Conservation (phyloP, 2,888 invertebrate genomes). For the Mechanitis mazaeus region DNA sequence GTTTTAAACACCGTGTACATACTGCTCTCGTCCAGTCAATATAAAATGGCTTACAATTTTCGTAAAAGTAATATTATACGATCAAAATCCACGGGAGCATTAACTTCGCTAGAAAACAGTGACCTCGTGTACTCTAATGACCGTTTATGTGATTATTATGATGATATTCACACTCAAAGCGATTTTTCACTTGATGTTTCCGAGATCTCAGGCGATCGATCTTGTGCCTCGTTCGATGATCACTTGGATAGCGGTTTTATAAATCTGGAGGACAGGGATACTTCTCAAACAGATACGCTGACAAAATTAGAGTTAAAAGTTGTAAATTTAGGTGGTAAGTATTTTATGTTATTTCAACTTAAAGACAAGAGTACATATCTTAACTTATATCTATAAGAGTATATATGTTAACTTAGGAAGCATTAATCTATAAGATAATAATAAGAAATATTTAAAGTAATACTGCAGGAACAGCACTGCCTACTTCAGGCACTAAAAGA, state of each 20-base stretch:
- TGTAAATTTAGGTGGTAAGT: slow-evolving; percentile 50
- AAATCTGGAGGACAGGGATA: slow-evolving; percentile 13
- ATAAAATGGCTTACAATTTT: slow-evolving; percentile 9
- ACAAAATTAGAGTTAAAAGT: slow-evolving; percentile 50
- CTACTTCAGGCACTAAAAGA: slow-evolving; percentile 46
- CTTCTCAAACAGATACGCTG: slow-evolving; percentile 29
- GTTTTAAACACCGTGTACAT: no score
- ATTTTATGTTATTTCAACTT: neutral
- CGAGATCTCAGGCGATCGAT: slow-evolving; percentile 16
- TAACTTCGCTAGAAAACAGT: slow-evolving; percentile 9
- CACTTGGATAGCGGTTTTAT: slow-evolving; percentile 38
- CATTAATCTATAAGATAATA: no score
- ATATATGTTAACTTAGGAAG: neutral
- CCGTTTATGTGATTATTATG: slow-evolving; percentile 21
- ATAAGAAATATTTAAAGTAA: slow-evolving; percentile 35
- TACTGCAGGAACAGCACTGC: slow-evolving; percentile 51
- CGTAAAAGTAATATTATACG: slow-evolving; percentile 14
- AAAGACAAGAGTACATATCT: neutral
- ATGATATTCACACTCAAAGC: slow-evolving; percentile 11
- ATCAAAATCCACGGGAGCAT: slow-evolving; percentile 28
- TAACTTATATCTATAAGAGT: no score
- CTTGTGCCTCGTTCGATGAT: slow-evolving; percentile 33
- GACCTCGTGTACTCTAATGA: slow-evolving; percentile 6
- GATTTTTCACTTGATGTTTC: slow-evolving; percentile 20
- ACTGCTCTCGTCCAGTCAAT: no score